Evolutionary conservation across 1,140 invertebrate species (phyloP), one percentile per base, ranked within the genome.

Genomic region (Achroia grisella): DNA sequence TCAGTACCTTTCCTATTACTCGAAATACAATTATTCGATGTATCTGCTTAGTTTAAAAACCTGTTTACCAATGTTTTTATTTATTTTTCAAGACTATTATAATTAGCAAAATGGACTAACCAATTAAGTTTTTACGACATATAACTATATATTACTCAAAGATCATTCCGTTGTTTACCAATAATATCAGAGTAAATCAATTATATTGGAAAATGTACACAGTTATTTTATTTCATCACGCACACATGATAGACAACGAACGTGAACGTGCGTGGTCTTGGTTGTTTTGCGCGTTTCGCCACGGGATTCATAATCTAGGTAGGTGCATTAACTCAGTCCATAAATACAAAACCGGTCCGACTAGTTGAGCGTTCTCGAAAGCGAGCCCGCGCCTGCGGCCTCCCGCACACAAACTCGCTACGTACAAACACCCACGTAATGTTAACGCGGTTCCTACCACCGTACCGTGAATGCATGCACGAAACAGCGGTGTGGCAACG

Each of bases 271-370:
- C 59, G 62, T 45, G 52, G 51, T 60, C 48, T 46, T 56, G 49
- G 50, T 52, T 44, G 63, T 69, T 76, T 80, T 81, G 77, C 76
- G 76, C 70, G 65, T 69, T 23, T 66, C 53, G 58, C 65, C 68
- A 52, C 69, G 60, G 75, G 71, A 69, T 64, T 81, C 65, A 66
- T 71, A 78, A n/a, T 75, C 65, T 81, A 71, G 74, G 78, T 80
- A 77, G 76, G 68, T 80, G 75, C 77, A 78, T 80, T 71, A 80
- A 81, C 69, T 70, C 63, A 49, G 63, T 77, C 74, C 78, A 82
- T 80, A 82, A 84, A 84, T 82, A 82, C 71, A 61, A 77, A 84
- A 85, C 80, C 73, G 75, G 80, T 81, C 46, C 54, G 61, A 78
- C 73, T 63, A 74, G 77, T 79, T 82, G 76, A 76, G 77, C 76